Percentiles rank a stretch among this genome's conserved stretches.
phyloP scores from a whole-genome alignment of 2,888 invertebrate species.

The Machimus atricapillus region DNA sequence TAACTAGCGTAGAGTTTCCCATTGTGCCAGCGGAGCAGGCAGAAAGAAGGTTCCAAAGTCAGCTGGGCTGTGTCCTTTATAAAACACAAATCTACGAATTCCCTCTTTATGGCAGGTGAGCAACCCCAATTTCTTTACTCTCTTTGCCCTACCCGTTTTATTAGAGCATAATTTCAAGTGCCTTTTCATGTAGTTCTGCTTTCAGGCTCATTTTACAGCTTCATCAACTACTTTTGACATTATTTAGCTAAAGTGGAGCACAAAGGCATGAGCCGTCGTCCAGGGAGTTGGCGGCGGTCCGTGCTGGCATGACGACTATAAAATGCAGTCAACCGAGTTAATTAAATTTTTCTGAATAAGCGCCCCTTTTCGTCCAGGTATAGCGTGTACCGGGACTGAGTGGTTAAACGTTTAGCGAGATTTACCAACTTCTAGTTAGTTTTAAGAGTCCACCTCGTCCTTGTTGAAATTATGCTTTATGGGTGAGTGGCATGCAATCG shows the following conservation, averaged over 20 bases:
- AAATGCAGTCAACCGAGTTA: constrained; percentile 35
- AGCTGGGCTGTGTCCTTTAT: neutral
- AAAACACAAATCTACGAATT: constrained; percentile 21
- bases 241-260: constrained; percentile 28
- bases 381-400: neutral
- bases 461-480: constrained; percentile 34
- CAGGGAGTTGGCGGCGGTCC: neutral
- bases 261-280: neutral
- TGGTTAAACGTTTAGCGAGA: constrained; percentile 28
- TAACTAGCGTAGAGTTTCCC: neutral
- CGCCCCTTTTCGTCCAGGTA: neutral
- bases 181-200: constrained; percentile 29
- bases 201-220: constrained; percentile 23
- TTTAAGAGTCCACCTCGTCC: constrained; percentile 16
- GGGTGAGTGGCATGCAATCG: constrained; percentile 10
- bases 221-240: constrained; percentile 31
- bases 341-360: constrained; percentile 34
- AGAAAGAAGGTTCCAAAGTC: neutral
- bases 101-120: neutral
- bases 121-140: neutral
- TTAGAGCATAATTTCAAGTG: constrained; percentile 35
- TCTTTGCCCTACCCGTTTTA: neutral
- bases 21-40: neutral
- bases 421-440: constrained; percentile 11
- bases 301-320: constrained; percentile 22